Percentiles rank a stretch among this genome's conserved stretches.
These are phyloP conservation scores for Ochropleura leucogaster DNA, from an alignment of 2,888 invertebrate species.

Conservation along the genomic window DNA sequence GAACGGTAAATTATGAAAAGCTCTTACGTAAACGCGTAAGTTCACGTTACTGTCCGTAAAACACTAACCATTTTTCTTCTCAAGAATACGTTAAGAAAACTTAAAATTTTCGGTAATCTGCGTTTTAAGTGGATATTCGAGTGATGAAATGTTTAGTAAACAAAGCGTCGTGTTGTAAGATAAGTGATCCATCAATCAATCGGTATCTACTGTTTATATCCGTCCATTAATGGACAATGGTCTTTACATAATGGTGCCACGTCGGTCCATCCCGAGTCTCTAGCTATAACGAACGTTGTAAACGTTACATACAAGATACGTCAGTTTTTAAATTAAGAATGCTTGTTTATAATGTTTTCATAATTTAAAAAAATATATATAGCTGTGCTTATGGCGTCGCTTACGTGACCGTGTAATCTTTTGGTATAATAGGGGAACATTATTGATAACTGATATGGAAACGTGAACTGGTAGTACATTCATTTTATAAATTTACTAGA, in stretches of 20 bases:
- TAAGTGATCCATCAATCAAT: constrained; percentile 50
- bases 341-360: no score
- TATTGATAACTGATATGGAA: no score
- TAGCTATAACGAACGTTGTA: no score
- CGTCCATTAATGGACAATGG: constrained; percentile 18
- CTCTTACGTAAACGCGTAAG: constrained; percentile 26
- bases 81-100: constrained; percentile 29
- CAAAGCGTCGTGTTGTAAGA: constrained; percentile 19
- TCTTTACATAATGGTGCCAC: constrained; percentile 15
- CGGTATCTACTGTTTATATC: constrained; percentile 11
- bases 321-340: no score
- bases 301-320: no score
- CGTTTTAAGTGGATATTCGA: constrained; percentile 25
- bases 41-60: constrained; percentile 20
- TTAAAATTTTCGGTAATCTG: constrained; percentile 34
- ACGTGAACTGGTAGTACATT: no score
- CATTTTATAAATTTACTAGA: no score
- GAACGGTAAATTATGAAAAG: constrained; percentile 28
- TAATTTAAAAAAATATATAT: no score
- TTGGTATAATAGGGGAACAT: no score
- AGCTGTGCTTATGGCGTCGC: no score
- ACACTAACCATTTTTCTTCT: constrained; percentile 38
- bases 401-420: no score
- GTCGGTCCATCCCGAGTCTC: not conserved
- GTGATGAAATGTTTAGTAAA: constrained; percentile 49